Evolutionary conservation across 2,888 invertebrate species (phyloP), one percentile per base, ranked within the genome.

Genomic region (Perdita meconis): DNA sequence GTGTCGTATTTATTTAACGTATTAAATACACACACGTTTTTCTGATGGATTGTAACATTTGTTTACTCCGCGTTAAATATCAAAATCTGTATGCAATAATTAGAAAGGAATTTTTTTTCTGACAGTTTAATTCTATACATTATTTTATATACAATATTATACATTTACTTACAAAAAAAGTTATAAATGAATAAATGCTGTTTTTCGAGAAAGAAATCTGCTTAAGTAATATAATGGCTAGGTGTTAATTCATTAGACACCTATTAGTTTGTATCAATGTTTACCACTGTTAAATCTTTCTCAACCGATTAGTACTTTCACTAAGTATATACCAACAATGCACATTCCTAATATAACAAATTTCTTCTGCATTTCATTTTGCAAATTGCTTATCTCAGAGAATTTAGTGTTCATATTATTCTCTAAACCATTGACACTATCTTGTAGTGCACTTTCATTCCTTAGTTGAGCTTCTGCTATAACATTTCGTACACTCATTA

Each of bases 401-500:
- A n/a, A n/a, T n/a, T n/a, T n/a, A n/a, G n/a, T n/a, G n/a, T n/a
- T n/a, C n/a, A n/a, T n/a, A n/a, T 47, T 16, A 34, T 0, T 24
- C 61, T 88, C 79, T 53, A 88, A 64, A 0, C 73, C 70, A 10
- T 67, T 22, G 36, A 90, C 84, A 8, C 44, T 74, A 40, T 40
- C 66, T 24, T 64, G 79, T 16, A 91, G 84, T 2, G 73, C 72
- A 5, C 12, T 59, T 70, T 91, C 88, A 59, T 90, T 91, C 38
- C 78, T 84, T 2, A 64, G 51, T 69, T 91, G 90, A 1, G 87
- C 86, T 24, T 82, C 64, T 0, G 74, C 38, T 53, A 92, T 85
- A 4, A 86, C 80, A 63, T 82, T 83, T 67, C 87, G 80, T 16
- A 92, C 84, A 55, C 88, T 87, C 8, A 76, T 47, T 66, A 90